Evolutionary conservation across 2,888 invertebrate species (phyloP).

Genomic region (Drosophila lutescens): DNA sequence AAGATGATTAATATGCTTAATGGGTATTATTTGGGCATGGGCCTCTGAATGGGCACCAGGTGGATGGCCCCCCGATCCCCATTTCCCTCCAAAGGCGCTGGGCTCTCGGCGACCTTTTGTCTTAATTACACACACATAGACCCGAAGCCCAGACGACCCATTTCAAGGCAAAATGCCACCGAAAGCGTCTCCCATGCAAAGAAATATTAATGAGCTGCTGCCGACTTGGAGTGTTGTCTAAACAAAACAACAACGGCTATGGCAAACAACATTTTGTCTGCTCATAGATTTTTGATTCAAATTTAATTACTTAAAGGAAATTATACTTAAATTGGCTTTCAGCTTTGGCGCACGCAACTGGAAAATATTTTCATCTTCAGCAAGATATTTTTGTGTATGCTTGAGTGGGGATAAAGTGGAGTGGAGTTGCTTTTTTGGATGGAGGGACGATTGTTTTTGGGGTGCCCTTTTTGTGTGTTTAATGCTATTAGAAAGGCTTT

Average conservation of each 20-base stretch:
- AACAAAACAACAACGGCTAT: constrained; percentile 22
- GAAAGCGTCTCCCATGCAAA: constrained; percentile 34
- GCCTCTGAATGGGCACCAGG: constrained; percentile 26
- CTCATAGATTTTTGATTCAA: constrained; percentile 50
- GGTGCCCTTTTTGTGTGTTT: constrained; percentile 32
- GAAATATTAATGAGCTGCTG: constrained; percentile 49
- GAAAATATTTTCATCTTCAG: constrained; percentile 49
- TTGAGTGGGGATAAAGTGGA: constrained; percentile 13
- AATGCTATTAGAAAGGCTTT: constrained; percentile 49
- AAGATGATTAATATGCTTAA: constrained; percentile 45
- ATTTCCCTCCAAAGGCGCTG: background rate
- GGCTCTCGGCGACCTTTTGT: constrained; percentile 40
- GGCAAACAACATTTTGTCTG: constrained; percentile 32
- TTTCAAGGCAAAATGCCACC: constrained; percentile 36
- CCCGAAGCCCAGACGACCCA: constrained; percentile 22
- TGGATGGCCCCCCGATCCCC: constrained; percentile 6
- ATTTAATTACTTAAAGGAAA: constrained; percentile 62
- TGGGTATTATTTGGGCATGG: constrained; percentile 30
- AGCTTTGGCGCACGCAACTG: constrained; percentile 47
- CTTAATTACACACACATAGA: constrained; percentile 41
- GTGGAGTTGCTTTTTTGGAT: constrained; percentile 7
- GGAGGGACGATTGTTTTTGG: constrained; percentile 27
- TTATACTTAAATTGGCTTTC: constrained; percentile 56
- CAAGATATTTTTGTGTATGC: constrained; percentile 35
- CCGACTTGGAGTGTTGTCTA: constrained; percentile 32